phyloP scores from a whole-genome alignment of 2,113 vertebrate genomes.

The Tragelaphus scriptus region DNA sequence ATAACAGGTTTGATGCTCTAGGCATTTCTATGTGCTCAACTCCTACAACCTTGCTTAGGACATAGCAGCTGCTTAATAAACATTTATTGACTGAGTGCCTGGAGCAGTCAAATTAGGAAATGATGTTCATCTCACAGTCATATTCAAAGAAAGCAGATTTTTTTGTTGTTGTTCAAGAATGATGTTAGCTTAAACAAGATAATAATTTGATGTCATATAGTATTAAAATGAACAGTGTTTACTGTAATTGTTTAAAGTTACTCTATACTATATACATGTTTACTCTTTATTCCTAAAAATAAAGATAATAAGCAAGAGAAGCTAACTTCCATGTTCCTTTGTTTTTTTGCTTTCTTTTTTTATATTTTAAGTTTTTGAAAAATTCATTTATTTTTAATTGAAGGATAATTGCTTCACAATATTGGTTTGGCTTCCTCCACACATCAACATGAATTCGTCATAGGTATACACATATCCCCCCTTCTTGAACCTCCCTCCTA shows the following conservation, averaged over 20 bases:
- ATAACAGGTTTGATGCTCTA: neutral
- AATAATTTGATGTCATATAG: neutral
- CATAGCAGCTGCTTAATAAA: neutral
- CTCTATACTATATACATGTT: neutral
- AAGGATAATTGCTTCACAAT: neutral
- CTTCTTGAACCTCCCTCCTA: neutral
- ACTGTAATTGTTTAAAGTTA: neutral
- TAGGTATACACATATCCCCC: neutral
- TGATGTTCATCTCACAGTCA: neutral
- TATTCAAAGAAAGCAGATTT: neutral
- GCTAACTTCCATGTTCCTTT: neutral
- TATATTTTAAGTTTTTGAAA: neutral
- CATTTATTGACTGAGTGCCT: neutral
- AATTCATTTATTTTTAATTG: neutral
- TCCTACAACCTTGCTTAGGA: neutral
- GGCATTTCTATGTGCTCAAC: neutral
- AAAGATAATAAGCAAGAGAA: neutral
- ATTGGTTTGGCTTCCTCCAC: neutral
- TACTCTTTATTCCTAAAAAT: neutral
- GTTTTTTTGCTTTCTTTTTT: neutral
- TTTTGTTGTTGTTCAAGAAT: neutral
- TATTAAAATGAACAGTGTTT: neutral
- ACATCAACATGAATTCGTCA: neutral
- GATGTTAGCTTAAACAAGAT: neutral
- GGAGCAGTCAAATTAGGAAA: neutral